Conservation (phyloP, 2,113 vertebrate species). For the Cygnus atratus region DNA sequence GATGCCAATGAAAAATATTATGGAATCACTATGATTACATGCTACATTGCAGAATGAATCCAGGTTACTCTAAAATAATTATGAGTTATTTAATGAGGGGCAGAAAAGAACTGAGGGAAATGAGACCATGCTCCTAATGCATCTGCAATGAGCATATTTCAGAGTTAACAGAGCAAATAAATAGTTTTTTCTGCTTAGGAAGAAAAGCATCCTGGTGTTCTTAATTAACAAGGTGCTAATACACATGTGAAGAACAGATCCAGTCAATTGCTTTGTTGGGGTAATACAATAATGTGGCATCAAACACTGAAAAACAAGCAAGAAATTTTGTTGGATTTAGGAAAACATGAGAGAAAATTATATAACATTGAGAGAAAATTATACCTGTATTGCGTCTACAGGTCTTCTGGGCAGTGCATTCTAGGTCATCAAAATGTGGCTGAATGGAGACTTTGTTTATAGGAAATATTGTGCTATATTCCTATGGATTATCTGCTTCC, state of each 20-base stretch:
- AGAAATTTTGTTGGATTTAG: not conserved
- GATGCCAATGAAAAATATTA: not conserved
- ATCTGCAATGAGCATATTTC: not conserved
- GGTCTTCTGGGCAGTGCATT: not conserved
- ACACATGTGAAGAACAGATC: not conserved
- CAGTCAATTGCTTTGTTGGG: not conserved
- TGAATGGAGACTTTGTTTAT: not conserved
- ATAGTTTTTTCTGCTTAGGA: not conserved
- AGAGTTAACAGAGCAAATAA: not conserved
- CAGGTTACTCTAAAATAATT: not conserved
- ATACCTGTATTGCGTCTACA: not conserved
- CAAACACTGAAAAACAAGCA: not conserved
- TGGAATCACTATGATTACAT: not conserved
- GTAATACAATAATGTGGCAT: not conserved
- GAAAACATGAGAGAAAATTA: not conserved
- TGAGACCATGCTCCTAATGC: not conserved
- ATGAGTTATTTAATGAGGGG: not conserved
- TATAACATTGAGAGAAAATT: not conserved
- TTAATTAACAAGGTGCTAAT: not conserved
- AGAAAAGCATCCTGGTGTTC: not conserved
- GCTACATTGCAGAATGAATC: not conserved
- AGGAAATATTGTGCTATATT: not conserved
- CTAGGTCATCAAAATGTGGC: not conserved
- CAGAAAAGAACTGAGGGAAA: not conserved
- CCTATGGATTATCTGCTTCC: not conserved